A percentile compares a stretch with the other conserved stretches of the same genome.
Conservation (phyloP, 2,113 vertebrate genomes). For the Dermatemys mawii region DNA sequence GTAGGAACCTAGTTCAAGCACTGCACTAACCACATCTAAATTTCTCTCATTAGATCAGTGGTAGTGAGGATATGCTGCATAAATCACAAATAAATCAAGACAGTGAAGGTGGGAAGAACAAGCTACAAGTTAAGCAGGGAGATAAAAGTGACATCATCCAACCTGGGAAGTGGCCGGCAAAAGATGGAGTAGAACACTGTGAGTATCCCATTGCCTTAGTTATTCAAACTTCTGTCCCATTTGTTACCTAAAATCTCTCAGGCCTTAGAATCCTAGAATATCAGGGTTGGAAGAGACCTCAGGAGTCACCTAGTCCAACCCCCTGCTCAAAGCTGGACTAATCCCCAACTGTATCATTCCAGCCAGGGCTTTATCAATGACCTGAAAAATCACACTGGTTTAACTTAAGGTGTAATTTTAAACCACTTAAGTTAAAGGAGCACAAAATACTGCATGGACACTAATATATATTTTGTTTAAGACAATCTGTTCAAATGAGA, state of each 20-base stretch:
- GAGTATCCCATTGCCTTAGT: slow-evolving; percentile 64
- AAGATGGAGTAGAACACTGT: slow-evolving; percentile 78
- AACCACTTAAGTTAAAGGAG: slow-evolving; percentile 46
- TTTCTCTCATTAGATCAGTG: slow-evolving; percentile 75
- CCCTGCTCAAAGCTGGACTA: too few relatives aligned
- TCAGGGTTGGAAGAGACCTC: too few relatives aligned
- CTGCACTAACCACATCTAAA: background rate
- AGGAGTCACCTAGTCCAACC: too few relatives aligned
- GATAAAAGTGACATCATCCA: slow-evolving; percentile 71
- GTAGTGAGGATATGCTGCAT: slow-evolving; percentile 69
- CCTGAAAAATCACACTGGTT: slow-evolving; percentile 4
- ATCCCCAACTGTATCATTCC: too few relatives aligned
- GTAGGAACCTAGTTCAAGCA: background rate
- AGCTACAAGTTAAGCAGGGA: slow-evolving; percentile 64
- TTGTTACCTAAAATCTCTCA: slow-evolving; percentile 24
- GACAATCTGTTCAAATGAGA: background rate
- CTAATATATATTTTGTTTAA: slow-evolving; percentile 18
- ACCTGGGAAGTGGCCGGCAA: slow-evolving; percentile 75
- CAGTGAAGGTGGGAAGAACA: slow-evolving; percentile 67
- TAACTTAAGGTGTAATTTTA: slow-evolving; percentile 42
- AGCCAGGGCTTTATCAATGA: background rate
- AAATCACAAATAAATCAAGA: slow-evolving; percentile 56
- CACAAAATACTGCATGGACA: slow-evolving; percentile 38
- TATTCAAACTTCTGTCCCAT: slow-evolving; percentile 14
- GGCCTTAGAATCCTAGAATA: slow-evolving; percentile 14